Evolutionary conservation across 2,888 invertebrate species (phyloP).

Genomic region (Chrysolina americana): DNA sequence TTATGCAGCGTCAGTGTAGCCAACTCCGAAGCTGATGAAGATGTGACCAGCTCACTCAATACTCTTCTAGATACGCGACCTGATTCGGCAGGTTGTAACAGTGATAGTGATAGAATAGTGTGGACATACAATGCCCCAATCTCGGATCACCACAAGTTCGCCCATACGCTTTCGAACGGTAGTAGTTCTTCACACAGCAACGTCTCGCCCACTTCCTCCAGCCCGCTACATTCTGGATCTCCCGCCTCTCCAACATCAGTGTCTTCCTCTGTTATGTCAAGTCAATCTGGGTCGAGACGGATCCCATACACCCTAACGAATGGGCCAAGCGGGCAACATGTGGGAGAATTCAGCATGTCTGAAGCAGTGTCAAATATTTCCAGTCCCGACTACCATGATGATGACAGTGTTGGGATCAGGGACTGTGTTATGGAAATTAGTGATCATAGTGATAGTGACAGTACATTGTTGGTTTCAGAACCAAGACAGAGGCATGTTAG

Average conservation of each 20-base stretch:
- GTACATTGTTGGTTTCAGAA: conserved; percentile 88
- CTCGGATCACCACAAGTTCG: conserved; percentile 70
- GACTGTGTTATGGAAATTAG: conserved; percentile 90
- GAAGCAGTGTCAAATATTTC: conserved; percentile 92
- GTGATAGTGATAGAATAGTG: conserved; percentile 76
- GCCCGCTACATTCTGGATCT: conserved; percentile 80
- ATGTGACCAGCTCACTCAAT: conserved; percentile 94
- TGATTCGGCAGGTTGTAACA: conserved; percentile 60
- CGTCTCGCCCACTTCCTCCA: conserved; percentile 86
- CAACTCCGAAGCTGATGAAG: conserved; percentile 93
- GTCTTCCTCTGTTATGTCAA: conserved; percentile 90
- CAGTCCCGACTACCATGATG: conserved; percentile 91
- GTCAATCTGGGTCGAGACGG: conserved; percentile 79
- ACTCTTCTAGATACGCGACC: conserved; percentile 83
- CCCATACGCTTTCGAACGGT: conserved; percentile 75
- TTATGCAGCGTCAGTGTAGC: conserved; percentile 82
- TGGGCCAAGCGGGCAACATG: conserved; percentile 55
- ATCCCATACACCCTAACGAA: conserved; percentile 70
- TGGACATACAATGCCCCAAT: conserved; percentile 95
- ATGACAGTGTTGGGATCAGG: conserved; percentile 85
- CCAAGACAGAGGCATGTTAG: conserved; percentile 71
- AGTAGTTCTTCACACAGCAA: conserved; percentile 75
- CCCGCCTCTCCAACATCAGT: conserved; percentile 85
- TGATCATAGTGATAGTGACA: conserved; percentile 91
- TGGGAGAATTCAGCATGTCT: conserved; percentile 81